Evolutionary conservation across 2,113 vertebrate species (phyloP).

Genomic region (Crypturellus undulatus): DNA sequence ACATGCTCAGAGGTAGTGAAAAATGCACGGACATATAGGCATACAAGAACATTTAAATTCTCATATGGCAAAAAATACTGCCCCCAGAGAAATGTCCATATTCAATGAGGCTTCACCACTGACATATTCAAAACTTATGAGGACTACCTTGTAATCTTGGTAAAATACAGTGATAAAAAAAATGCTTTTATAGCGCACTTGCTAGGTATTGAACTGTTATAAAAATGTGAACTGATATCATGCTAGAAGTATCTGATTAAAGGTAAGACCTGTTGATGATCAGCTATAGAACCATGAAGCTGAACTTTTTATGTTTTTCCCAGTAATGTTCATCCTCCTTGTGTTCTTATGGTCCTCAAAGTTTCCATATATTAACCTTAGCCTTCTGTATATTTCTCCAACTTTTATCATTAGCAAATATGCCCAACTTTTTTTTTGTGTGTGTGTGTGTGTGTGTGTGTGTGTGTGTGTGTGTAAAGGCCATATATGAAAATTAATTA

Average conservation of each 20-base stretch:
- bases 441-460: no score
- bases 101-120: not conserved
- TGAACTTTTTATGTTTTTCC: not conserved
- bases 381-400: not conserved
- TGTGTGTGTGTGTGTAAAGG: not conserved
- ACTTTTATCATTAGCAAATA: not conserved
- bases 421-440: not conserved
- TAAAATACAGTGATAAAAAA: not conserved
- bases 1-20: not conserved
- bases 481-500: not conserved
- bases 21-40: not conserved
- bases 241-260: not conserved
- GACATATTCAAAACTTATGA: not conserved
- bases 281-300: not conserved
- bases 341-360: not conserved
- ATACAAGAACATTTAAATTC: not conserved
- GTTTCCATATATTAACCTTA: not conserved
- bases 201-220: not conserved
- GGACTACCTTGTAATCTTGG: not conserved
- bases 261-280: not conserved
- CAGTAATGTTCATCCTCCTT: not conserved
- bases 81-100: not conserved
- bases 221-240: not conserved
- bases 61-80: not conserved
- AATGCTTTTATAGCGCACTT: not conserved